phyloP scores from a whole-genome alignment of 2,797 vertebrate genomes.

The Antrozous pallidus region DNA sequence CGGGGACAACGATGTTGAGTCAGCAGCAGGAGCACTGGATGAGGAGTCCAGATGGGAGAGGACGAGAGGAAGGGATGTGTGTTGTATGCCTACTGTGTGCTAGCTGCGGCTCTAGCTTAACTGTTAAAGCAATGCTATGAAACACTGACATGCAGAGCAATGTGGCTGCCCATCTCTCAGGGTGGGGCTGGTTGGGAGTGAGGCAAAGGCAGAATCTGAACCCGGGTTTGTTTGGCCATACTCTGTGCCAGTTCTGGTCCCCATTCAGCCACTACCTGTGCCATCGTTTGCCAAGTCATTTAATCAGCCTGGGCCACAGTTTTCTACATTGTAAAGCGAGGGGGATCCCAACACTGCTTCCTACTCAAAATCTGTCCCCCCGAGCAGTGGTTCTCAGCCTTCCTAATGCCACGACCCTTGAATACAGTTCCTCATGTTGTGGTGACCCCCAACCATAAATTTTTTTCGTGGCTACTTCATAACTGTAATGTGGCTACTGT shows the following conservation, averaged over 20 bases:
- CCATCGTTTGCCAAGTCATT: neutral
- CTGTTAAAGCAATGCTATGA: neutral
- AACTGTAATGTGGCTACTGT: too few relatives aligned
- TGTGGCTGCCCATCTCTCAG: neutral
- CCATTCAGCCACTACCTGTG: neutral
- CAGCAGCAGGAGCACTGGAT: neutral
- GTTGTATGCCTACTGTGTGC: neutral
- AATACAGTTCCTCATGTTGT: too few relatives aligned
- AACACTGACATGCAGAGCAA: too few relatives aligned
- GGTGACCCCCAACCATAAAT: too few relatives aligned
- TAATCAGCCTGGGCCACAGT: neutral
- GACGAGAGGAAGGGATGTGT: neutral
- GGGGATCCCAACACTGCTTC: neutral
- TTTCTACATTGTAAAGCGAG: neutral
- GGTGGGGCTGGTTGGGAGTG: neutral
- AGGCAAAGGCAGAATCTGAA: neutral
- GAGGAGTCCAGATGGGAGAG: neutral
- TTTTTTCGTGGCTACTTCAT: too few relatives aligned
- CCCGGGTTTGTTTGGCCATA: too few relatives aligned
- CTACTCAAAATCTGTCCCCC: neutral
- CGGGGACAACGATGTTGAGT: neutral
- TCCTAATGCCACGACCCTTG: too few relatives aligned
- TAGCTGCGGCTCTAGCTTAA: neutral
- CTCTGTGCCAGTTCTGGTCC: neutral
- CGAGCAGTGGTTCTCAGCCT: neutral